Conservation (phyloP, 2,888 invertebrate genomes). For the Eulithis testata region DNA sequence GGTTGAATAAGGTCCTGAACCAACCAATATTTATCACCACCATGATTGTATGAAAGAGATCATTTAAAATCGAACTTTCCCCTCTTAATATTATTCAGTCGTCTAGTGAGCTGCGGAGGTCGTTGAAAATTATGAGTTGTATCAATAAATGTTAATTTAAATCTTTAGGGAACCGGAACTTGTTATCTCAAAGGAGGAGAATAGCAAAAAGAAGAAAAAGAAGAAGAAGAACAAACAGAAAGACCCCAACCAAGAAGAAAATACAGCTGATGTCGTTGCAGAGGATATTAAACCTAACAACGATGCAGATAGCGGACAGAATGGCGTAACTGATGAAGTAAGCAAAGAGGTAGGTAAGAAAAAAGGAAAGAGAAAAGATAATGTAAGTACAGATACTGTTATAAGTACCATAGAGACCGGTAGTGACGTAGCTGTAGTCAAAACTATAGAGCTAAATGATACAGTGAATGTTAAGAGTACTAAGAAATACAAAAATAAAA, state of each 20-base stretch:
- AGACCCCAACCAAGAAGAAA: slow-evolving; percentile 17
- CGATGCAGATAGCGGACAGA: slow-evolving; percentile 24
- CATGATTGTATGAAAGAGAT: too few relatives aligned
- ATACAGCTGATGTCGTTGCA: slow-evolving; percentile 20
- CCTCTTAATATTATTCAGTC: too few relatives aligned
- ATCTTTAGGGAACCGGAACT: slow-evolving; percentile 68
- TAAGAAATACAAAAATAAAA: slow-evolving; percentile 1
- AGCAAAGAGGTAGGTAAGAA: slow-evolving; percentile 35
- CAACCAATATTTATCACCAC: too few relatives aligned
- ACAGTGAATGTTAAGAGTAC: not conserved
- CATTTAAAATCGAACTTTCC: too few relatives aligned
- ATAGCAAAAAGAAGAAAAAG: slow-evolving; percentile 70
- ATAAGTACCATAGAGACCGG: slow-evolving; percentile 3
- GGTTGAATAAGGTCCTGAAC: too few relatives aligned
- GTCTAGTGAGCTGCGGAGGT: too few relatives aligned
- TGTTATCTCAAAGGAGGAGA: slow-evolving; percentile 60
- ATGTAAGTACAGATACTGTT: slow-evolving; percentile 16
- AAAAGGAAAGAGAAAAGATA: slow-evolving; percentile 34
- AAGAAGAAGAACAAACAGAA: slow-evolving; percentile 42
- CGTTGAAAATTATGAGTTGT: not conserved
- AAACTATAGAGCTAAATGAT: slow-evolving; percentile 16
- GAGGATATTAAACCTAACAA: slow-evolving; percentile 31
- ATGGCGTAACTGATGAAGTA: slow-evolving; percentile 5
- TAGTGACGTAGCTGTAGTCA: slow-evolving; percentile 5
- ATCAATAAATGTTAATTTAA: not conserved